Evolutionary conservation across 2,113 vertebrate species (phyloP).

Genomic region (Nymphicus hollandicus): DNA sequence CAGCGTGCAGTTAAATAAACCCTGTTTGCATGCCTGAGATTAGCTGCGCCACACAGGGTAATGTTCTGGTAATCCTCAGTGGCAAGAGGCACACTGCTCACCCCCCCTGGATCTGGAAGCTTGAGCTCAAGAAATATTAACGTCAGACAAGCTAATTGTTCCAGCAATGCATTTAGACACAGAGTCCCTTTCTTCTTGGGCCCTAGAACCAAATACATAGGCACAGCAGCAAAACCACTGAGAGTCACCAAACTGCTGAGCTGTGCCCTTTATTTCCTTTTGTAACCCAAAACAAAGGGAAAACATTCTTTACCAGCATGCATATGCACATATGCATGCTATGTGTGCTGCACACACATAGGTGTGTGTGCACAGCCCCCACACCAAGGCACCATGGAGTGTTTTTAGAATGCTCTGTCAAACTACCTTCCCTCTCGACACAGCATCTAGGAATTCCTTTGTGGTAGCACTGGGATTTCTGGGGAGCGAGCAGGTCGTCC

Average conservation of each 20-base stretch:
- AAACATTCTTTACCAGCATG: neutral
- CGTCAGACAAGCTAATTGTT: slow-evolving; percentile 24
- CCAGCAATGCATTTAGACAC: neutral
- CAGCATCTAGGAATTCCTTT: fast-evolving
- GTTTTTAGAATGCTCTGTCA: neutral
- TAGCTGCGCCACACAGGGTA: neutral
- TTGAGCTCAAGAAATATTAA: slow-evolving; percentile 18
- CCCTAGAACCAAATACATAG: neutral
- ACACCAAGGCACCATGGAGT: fast-evolving
- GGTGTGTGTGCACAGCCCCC: neutral
- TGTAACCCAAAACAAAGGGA: neutral
- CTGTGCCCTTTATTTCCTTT: fast-evolving
- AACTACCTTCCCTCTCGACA: neutral
- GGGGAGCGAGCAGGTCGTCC: fast-evolving
- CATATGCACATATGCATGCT: fast-evolving
- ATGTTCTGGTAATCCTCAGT: slow-evolving; percentile 12
- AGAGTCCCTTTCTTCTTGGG: neutral
- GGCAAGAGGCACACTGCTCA: neutral
- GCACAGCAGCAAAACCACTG: neutral
- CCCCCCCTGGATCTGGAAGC: neutral
- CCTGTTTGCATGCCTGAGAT: slow-evolving; percentile 60
- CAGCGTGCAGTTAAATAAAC: slow-evolving; percentile 50
- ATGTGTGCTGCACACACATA: fast-evolving
- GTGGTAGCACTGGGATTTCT: fast-evolving
- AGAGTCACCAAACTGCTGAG: neutral